Conservation (phyloP, 2,113 vertebrate genomes). For the Gopherus evgoodei region DNA sequence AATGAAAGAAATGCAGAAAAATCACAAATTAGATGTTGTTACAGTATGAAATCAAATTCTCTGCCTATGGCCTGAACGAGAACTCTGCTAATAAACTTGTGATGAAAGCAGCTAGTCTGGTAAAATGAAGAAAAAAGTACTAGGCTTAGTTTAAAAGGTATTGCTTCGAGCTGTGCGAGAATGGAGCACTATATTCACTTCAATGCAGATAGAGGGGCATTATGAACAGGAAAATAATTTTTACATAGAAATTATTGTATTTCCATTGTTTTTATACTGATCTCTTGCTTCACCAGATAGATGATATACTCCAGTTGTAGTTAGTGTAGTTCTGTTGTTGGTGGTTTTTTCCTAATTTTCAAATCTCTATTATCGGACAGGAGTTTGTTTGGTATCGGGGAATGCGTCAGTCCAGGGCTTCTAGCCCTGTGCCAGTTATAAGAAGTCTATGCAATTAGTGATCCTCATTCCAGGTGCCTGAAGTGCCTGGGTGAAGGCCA, state of each 20-base stretch:
- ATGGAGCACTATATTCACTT: neutral
- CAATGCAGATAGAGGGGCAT: neutral
- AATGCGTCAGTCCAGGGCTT: neutral
- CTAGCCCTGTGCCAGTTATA: neutral
- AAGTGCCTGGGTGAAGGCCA: neutral
- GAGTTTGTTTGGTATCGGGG: neutral
- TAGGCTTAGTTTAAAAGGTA: neutral
- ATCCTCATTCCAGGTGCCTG: neutral
- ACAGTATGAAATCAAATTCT: neutral
- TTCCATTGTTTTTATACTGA: neutral
- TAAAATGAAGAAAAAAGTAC: neutral
- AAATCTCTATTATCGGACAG: neutral
- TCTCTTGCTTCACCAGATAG: neutral
- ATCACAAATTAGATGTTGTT: neutral
- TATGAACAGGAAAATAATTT: neutral
- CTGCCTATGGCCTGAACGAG: neutral
- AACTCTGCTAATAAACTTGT: neutral
- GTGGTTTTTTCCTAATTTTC: neutral
- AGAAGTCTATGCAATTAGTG: neutral
- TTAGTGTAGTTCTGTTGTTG: too few relatives aligned
- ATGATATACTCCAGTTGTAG: neutral
- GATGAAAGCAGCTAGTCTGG: neutral
- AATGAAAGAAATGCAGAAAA: constrained; percentile 1
- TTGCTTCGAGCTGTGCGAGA: neutral
- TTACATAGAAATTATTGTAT: neutral